Base-by-base conservation (phyloP, 2,113 vertebrate genomes). In the Arvicanthis niloticus region DNA sequence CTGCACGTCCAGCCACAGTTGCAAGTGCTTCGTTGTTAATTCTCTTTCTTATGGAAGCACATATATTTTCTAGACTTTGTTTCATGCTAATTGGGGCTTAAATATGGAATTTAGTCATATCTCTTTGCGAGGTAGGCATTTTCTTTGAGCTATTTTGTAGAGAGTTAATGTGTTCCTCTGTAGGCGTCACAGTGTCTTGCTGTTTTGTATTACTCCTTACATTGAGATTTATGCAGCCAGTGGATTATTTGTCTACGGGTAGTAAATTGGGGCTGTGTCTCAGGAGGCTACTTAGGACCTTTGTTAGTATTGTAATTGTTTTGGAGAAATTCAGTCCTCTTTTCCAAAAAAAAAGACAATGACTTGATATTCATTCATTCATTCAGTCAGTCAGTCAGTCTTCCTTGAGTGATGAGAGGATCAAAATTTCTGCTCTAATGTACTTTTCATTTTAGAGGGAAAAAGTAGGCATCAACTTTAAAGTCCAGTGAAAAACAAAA, bases 61-160 rank as follows among this genome's bases (percentile, higher is more conserved):
- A 21, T 58, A 11, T 72, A 15, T 78, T 78, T 84, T 94, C 70
- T 85, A 89, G 77, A 91, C 58, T 77, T 93, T 81, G 67, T 89
- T 93, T 24, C 45, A 78, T 89, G 37, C 72, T 89, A 80, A 75
- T 31, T 86, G 77, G 8, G 76, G 58, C 76, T 62, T 72, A 92
- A 91, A 42, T 81, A 17, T 76, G 29, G 77, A 65, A 7, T 60
- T 93, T 93, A 72, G 56, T 81, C 22, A 53, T 76, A 24, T 77
- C 53, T 87, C 34, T 89, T 93, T 56, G 73, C 37, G 76, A 77
- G 22, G 37, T 90, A 7, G 34, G n/a, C 22, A 31, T 95, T 56
- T 53, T 72, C 86, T 72, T 26, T 72, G 48, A 24, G 13, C 12
- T 9, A 11, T 72, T 51, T 72, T 72, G 34, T 88, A 56, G 45